phyloP scores from a whole-genome alignment of 2,113 vertebrate genomes.

The Datnioides undecimradiatus region DNA sequence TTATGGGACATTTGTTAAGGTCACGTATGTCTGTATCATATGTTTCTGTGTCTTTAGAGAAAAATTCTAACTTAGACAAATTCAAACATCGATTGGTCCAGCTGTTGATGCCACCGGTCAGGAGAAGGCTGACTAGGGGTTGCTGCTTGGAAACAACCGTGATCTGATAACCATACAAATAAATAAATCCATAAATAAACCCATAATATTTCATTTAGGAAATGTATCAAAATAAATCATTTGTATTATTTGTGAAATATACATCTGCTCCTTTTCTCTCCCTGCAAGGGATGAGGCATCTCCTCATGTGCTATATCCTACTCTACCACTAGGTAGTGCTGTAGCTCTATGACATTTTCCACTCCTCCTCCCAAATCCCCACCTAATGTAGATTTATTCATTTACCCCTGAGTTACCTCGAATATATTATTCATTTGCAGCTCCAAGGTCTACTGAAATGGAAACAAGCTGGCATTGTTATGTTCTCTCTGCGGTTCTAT shows the following conservation, averaged over 20 bases:
- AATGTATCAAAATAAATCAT: neutral
- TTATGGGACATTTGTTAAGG: conserved; percentile 15
- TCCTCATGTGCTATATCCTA: conserved; percentile 1
- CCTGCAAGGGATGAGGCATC: too few species aligned
- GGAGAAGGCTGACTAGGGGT: neutral
- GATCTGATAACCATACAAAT: neutral
- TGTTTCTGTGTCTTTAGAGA: neutral
- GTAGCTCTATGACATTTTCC: conserved; percentile 66
- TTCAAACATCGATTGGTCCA: too few species aligned
- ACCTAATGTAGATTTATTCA: conserved; percentile 70
- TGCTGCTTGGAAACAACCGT: neutral
- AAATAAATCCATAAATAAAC: neutral
- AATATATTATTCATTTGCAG: conserved; percentile 68
- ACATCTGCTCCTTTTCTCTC: neutral
- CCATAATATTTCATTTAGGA: neutral
- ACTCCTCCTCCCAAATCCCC: conserved; percentile 4
- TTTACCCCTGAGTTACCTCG: conserved; percentile 67
- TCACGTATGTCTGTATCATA: neutral
- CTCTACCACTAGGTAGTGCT: conserved; percentile 70
- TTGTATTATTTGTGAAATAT: neutral
- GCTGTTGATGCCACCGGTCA: neutral
- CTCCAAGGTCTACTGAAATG: conserved; percentile 68
- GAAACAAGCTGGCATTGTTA: conserved; percentile 67
- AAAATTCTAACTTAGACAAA: conserved; percentile 1
- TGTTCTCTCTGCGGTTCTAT: conserved; percentile 62